Evolutionary conservation across 2,797 vertebrate species (phyloP), one percentile per base, ranked within the genome.

Genomic region (Gymnoscopelus braueri): DNA sequence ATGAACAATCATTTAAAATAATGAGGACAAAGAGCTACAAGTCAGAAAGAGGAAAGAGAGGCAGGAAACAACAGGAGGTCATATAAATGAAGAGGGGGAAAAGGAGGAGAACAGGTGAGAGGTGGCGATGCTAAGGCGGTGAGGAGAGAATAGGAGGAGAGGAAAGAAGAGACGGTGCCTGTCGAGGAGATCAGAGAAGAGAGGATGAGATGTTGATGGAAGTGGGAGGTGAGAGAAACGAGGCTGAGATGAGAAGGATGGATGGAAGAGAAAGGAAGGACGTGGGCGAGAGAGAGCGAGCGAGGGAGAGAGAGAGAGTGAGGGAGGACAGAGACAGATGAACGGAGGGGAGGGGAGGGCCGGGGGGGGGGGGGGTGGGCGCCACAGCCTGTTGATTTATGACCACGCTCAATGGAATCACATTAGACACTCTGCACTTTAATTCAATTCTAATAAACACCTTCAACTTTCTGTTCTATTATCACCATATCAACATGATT

Each of bases 401-500:
- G 77, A 74, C 75, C 32, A 51, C 32, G 74, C 60, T 75, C 63
- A 6, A 64, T 63, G 5, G 64, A 83, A 79, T 87, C 78, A 69
- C 79, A 84, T 86, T 82, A 84, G 72, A 85, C 66, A 60, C 77
- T 78, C 63, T 13, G 44, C 13, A 44, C 61, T 81, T 81, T 81
- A 74, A 55, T 9, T 54, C 52, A 15, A 10, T 54, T 9, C 10
- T 2, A 44, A 44, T 44, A 44, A 44, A 44, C 39, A 44, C 39
- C 39, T 44, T 44, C 39, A 44, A 44, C 39, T 44, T 44, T 44
- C 39, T 44, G 39, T 44, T 9, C 39, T 44, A 1, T 44, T 44
- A 44, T 44, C 8, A 8, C 39, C 39, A 44, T 9, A 44, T 44
- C 39, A 7, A 44, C 39, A 44, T 8, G 39, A 44, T 44, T 44